Evolutionary conservation across 2,797 vertebrate species (phyloP).

Genomic region (Etheostoma perlongum): DNA sequence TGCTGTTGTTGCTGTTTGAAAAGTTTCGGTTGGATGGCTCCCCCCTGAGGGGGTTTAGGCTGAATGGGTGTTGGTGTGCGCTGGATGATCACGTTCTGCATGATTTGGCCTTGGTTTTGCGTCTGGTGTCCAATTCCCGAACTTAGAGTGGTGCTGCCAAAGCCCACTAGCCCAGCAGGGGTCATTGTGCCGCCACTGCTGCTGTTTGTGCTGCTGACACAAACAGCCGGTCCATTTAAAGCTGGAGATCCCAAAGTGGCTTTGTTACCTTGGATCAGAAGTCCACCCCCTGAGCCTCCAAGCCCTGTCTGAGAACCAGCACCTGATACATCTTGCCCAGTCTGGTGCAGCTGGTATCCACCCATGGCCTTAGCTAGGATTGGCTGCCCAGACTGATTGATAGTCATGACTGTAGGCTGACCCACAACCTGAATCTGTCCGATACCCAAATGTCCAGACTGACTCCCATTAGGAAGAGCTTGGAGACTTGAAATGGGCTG

Average conservation of each 20-base stretch:
- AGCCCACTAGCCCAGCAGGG: slow-evolving; percentile 83
- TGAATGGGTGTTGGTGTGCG: slow-evolving; percentile 97
- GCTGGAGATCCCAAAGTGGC: slow-evolving; percentile 88
- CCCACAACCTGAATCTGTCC: slow-evolving; percentile 97
- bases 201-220: slow-evolving; percentile 85
- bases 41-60: slow-evolving; percentile 91
- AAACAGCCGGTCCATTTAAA: slow-evolving; percentile 91
- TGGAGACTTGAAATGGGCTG: slow-evolving; percentile 95
- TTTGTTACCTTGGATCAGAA: slow-evolving; percentile 94
- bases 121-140: slow-evolving; percentile 80
- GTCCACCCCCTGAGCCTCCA: slow-evolving; percentile 84
- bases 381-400: slow-evolving; percentile 92
- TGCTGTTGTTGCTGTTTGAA: slow-evolving; percentile 84
- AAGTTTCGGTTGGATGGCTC: slow-evolving; percentile 87
- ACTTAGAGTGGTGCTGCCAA: slow-evolving; percentile 77
- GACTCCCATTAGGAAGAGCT: slow-evolving; percentile 92
- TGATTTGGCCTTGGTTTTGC: slow-evolving; percentile 87
- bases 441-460: slow-evolving; percentile 90
- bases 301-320: slow-evolving; percentile 81
- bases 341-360: slow-evolving; percentile 91
- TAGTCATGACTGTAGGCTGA: slow-evolving; percentile 96
- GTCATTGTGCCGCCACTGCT: slow-evolving; percentile 79
- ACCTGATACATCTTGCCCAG: slow-evolving; percentile 85
- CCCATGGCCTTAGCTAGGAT: slow-evolving; percentile 93
- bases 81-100: slow-evolving; percentile 94